Conservation (phyloP, 2,113 vertebrate genomes). For the Monopterus albus region DNA sequence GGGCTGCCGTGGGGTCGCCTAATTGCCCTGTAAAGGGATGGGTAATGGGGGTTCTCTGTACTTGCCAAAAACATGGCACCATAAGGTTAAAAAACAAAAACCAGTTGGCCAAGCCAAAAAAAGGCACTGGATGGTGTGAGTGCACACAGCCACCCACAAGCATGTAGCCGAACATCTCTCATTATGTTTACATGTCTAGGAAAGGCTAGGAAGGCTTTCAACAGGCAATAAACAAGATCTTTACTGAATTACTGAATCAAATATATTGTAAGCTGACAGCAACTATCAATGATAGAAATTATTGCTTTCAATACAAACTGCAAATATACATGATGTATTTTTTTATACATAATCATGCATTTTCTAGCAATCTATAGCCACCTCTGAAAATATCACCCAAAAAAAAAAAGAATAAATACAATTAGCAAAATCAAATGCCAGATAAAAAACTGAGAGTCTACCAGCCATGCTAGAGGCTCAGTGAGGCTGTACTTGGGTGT, state of each 20-base stretch:
- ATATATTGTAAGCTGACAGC: not conserved
- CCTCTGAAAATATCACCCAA: no score
- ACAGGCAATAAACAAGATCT: not conserved
- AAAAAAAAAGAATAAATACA: no score
- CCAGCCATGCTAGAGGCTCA: no score
- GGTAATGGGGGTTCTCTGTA: slow-evolving; percentile 4
- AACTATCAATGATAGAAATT: not conserved
- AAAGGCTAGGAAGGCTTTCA: not conserved
- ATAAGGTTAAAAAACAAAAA: slow-evolving; percentile 60
- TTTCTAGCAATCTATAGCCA: no score
- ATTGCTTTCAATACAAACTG: no score
- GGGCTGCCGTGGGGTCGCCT: slow-evolving; percentile 62
- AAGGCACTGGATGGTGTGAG: not conserved
- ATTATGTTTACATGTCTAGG: not conserved
- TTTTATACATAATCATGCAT: not conserved
- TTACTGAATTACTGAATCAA: no score
- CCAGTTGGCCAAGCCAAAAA: slow-evolving; percentile 35
- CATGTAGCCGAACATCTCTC: not conserved
- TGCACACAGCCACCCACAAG: slow-evolving; percentile 16
- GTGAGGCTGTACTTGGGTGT: no score
- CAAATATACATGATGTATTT: no score
- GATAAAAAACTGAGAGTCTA: no score
- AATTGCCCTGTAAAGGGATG: slow-evolving; percentile 65
- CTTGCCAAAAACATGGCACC: slow-evolving; percentile 65
- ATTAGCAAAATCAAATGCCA: no score